Percentiles rank a stretch among this genome's conserved stretches.
These are phyloP conservation scores for Anas platyrhynchos DNA, from an alignment of 2,113 vertebrate species.

Conservation along the genomic window DNA sequence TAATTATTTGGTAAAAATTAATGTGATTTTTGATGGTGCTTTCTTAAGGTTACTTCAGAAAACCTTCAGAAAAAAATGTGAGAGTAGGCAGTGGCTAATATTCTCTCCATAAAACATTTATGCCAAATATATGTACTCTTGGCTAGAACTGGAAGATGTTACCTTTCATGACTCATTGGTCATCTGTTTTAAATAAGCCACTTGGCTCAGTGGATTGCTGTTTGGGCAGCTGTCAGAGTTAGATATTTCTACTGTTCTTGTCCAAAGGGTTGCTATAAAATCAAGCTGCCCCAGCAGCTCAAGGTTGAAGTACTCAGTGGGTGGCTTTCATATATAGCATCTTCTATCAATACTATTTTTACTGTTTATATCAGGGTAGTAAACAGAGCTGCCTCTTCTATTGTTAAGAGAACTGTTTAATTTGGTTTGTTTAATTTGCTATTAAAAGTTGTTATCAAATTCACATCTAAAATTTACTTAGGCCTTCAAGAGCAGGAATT, in stretches of 20 bases:
- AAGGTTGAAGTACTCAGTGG: not conserved
- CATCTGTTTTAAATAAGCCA: not conserved
- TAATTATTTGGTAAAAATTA: not conserved
- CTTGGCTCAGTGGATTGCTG: not conserved
- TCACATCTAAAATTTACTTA: not conserved
- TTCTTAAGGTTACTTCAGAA: not conserved
- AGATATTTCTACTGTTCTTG: not conserved
- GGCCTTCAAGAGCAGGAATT: not conserved
- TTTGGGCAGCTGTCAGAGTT: not conserved
- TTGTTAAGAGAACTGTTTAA: not conserved
- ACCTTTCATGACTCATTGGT: not conserved
- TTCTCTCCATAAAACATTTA: not conserved
- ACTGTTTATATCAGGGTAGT: not conserved
- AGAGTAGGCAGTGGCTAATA: not conserved
- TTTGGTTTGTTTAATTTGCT: too few relatives aligned
- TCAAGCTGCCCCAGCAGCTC: not conserved
- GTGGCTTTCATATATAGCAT: not conserved
- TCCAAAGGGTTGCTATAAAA: not conserved
- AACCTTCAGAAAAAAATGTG: too few relatives aligned
- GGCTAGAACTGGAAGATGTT: not conserved
- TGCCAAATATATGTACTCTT: not conserved
- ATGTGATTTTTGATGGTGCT: not conserved
- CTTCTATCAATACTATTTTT: not conserved
- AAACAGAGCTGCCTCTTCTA: not conserved
- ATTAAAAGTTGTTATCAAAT: accelerated